A percentile compares a stretch with the other conserved stretches of the same genome.
Conservation (phyloP, 1,140 invertebrate species). For the Zaprionus gabonicus region DNA sequence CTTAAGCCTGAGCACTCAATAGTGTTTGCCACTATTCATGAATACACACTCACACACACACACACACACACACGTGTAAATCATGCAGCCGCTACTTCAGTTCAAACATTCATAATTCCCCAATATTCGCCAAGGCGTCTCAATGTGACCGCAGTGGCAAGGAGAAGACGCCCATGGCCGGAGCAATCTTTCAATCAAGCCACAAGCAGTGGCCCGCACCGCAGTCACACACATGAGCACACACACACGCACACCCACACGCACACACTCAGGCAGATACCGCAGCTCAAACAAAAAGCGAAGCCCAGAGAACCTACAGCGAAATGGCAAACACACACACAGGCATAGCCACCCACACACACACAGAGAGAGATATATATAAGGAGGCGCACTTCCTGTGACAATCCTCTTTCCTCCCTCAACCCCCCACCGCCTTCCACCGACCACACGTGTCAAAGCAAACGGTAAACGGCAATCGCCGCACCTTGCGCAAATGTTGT, state of each 20-base stretch:
- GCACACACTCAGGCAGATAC: conserved; percentile 7
- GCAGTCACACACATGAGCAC: background rate
- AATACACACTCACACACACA: background rate
- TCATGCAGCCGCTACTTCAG: conserved; percentile 30
- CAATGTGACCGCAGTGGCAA: conserved; percentile 48
- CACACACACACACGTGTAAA: conserved; percentile 6
- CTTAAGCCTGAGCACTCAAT: background rate
- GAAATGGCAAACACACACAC: conserved; percentile 12
- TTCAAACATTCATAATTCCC: conserved; percentile 36
- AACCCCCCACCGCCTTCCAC: background rate
- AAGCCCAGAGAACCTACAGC: conserved; percentile 38
- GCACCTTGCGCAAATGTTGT: conserved; percentile 74
- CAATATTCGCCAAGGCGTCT: background rate
- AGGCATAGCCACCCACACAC: background rate
- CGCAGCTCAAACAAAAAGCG: conserved; percentile 78
- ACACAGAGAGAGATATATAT: conserved; percentile 6
- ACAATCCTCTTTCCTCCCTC: conserved; percentile 14
- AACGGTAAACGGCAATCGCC: conserved; percentile 62
- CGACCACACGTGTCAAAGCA: conserved; percentile 70
- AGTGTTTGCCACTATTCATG: background rate
- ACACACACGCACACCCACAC: background rate
- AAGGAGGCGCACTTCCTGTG: conserved; percentile 38
- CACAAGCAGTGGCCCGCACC: conserved; percentile 41
- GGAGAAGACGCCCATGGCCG: conserved; percentile 28
- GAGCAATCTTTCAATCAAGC: conserved; percentile 73